Base-by-base conservation (phyloP, 2,888 invertebrate genomes). In the Embidobia sp. region DNA sequence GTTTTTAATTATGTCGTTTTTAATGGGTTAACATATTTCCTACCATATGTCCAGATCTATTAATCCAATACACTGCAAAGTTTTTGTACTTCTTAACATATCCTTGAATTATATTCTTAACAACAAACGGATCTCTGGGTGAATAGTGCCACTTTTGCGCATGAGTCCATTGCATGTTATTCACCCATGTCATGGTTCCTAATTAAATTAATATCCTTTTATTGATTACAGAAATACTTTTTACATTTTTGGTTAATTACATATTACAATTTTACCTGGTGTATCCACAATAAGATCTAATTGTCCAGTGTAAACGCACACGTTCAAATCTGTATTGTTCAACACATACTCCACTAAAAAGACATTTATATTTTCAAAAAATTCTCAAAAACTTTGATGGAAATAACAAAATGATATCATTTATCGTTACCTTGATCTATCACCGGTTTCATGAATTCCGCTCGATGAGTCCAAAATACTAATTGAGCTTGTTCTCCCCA, bases 361-460 rank as follows among this genome's bases (percentile, higher is more conserved):
- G n/a, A n/a, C n/a, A n/a, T n/a, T n/a, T n/a, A n/a, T n/a, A n/a
- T n/a, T n/a, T n/a, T n/a, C n/a, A n/a, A n/a, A n/a, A n/a, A n/a
- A n/a, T n/a, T n/a, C n/a, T n/a, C n/a, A n/a, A n/a, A n/a, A n/a
- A n/a, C n/a, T n/a, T n/a, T n/a, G n/a, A n/a, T 22, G 5, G 11
- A 35, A 3, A 35, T 11, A 35, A 35, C 94, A 83, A 95, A 95
- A 84, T 37, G 11, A 69, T 75, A 31, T 19, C 1, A 6, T 26
- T 27, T 10, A 13, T 13, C 2, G 11, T 18, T 88, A 94, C 95
- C 93, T 86, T 92, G 90, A 66, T 93, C 90, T 1, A 93, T 93
- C 16, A 94, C 95, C 0, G 96, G 95, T 85, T 94, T 95, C 96
- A 96, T 96, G 84, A 96, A 96, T 85, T 96, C 96, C 3, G 81